Evolutionary conservation across 1,140 invertebrate species (phyloP), one percentile per base, ranked within the genome.

Genomic region (Hylaeus anthracinus): DNA sequence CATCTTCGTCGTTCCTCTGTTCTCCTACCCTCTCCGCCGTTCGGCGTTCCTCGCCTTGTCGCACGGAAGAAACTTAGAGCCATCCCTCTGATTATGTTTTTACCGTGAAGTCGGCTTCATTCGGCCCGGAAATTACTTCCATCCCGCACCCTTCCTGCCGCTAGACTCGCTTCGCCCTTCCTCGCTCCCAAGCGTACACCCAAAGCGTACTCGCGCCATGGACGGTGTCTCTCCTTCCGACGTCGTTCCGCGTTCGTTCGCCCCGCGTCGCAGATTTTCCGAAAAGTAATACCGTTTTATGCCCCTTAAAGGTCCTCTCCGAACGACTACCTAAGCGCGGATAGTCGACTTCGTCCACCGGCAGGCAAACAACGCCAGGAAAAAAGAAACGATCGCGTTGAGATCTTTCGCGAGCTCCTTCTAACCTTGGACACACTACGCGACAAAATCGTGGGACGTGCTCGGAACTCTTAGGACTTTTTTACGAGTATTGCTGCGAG

Each of bases 31-130:
- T 39, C 8, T 15, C 43, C 26, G 15, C 26, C 55, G 9, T 2
- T n/a, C 26, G 15, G 15, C 55, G 9, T 2, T n/a, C 71, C 69
- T 41, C 14, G 12, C 48, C 8, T 67, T 81, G 48, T 79, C 67
- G 66, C 61, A 26, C 3, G 51, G 53, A 75, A 10, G 74, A 85
- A 82, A 87, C 83, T 88, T 87, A 87, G 55, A 74, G 53, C 85
- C 85, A 85, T 88, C 85, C 82, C 79, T 65, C 86, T 87, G 86
- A 88, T 88, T 88, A 88, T 87, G 86, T 88, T 88, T 88, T 87
- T 88, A 88, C 86, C 81, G 72, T 85, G 73, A 82, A 86, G 75
- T 83, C 83, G 86, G 83, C 79, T 88, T 87, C 86, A 85, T 88
- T 88, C 85, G 85, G 73, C 26, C 86, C 86, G 86, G 86, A 88